Conservation (phyloP, 2,888 invertebrate species). For the Dermolepida albohirtum region DNA sequence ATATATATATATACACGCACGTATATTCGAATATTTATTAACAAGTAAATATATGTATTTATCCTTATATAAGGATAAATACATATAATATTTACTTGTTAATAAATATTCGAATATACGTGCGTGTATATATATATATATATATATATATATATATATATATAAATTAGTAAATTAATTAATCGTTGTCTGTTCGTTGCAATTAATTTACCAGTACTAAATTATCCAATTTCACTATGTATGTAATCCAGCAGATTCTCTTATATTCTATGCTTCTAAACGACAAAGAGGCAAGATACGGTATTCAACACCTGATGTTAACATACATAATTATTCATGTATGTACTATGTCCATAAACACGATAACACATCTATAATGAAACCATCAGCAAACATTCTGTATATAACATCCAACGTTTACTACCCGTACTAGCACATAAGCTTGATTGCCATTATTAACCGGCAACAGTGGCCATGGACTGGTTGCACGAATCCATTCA, state of each 20-base stretch:
- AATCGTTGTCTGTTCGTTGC: too few species aligned
- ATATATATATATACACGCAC: too few species aligned
- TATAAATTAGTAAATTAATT: too few species aligned
- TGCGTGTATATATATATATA: too few species aligned
- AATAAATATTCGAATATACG: too few species aligned
- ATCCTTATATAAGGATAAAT: too few species aligned
- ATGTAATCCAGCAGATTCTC: constrained; percentile 1
- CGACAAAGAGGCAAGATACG: constrained; percentile 14
- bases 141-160: too few species aligned
- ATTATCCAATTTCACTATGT: background rate
- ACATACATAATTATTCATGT: constrained; percentile 12
- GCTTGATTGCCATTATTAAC: constrained; percentile 23
- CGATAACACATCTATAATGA: background rate
- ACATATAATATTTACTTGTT: too few species aligned
- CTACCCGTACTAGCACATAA: constrained; percentile 7
- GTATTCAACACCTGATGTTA: constrained; percentile 27
- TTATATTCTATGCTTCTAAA: background rate
- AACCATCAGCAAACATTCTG: too few species aligned
- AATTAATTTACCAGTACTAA: background rate
- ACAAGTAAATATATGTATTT: too few species aligned
- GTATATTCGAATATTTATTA: too few species aligned
- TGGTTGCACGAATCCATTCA: constrained; percentile 15
- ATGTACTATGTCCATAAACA: background rate
- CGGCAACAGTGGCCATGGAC: constrained; percentile 6
- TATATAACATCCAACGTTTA: background rate